Percentiles rank a stretch among this genome's conserved stretches.
phyloP scores from a whole-genome alignment of 2,888 invertebrate genomes.

The Cepaea hortensis region DNA sequence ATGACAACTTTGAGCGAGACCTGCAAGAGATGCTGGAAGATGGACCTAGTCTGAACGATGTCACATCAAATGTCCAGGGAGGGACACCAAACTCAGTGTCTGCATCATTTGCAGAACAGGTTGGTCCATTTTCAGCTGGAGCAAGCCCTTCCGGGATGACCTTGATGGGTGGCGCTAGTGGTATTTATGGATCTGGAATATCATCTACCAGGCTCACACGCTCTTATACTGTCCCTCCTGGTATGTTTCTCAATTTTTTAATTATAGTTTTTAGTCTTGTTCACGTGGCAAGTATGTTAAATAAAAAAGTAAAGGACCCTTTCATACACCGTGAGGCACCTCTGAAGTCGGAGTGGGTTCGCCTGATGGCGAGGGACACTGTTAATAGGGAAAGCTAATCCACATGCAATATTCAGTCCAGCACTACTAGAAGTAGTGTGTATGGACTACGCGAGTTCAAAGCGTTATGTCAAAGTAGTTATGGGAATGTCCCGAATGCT shows the following conservation, averaged over 20 bases:
- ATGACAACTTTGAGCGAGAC: constrained; percentile 73
- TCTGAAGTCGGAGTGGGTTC: no score
- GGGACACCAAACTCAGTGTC: constrained; percentile 57
- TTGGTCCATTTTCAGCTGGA: constrained; percentile 46
- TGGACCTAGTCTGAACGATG: constrained; percentile 70
- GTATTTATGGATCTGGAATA: constrained; percentile 55
- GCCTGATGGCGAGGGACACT: no score
- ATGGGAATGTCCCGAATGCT: no score
- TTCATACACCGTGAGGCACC: no score
- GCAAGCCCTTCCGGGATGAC: constrained; percentile 31
- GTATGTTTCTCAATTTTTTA: constrained; percentile 59
- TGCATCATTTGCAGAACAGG: constrained; percentile 53
- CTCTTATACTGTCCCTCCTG: constrained; percentile 67
- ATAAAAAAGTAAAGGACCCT: no score
- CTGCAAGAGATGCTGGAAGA: constrained; percentile 74
- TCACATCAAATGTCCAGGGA: constrained; percentile 70
- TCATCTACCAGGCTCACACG: constrained; percentile 62
- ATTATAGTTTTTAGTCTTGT: no score
- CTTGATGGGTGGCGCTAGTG: constrained; percentile 46
- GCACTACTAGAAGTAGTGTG: no score
- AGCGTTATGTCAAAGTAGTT: no score
- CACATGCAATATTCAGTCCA: no score
- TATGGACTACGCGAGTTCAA: no score
- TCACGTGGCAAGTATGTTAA: no score
- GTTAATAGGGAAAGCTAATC: no score